A percentile compares a stretch with the other conserved stretches of the same genome.
phyloP scores from a whole-genome alignment of 2,888 invertebrate species.

The Colletes collaris region DNA sequence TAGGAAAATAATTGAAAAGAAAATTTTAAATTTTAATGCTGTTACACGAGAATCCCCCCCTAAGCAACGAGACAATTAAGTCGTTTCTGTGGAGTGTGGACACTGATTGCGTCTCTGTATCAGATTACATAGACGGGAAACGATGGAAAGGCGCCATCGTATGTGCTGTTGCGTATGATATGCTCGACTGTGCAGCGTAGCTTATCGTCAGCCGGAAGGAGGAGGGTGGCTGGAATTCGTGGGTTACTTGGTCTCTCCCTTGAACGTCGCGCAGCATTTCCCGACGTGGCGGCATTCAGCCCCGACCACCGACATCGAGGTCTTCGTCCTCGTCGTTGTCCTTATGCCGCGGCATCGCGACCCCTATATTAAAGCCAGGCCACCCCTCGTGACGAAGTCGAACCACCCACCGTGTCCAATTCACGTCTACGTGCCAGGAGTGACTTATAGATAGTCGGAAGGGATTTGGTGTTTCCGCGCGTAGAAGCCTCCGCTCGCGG shows the following conservation, averaged over 20 bases:
- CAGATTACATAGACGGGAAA: neutral
- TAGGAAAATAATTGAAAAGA: no score
- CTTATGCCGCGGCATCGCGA: conserved; percentile 26
- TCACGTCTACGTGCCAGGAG: conserved; percentile 9
- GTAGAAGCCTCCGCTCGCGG: neutral
- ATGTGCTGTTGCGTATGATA: conserved; percentile 54
- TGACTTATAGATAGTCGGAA: conserved; percentile 13
- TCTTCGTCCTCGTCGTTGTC: conserved; percentile 39
- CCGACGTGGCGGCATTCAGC: conserved; percentile 69
- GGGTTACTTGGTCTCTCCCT: conserved; percentile 29
- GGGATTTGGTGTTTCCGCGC: neutral
- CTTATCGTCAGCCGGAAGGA: conserved; percentile 36
- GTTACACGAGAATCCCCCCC: neutral
- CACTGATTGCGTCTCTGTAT: conserved; percentile 20
- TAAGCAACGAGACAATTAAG: conserved; percentile 9
- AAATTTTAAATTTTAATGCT: no score
- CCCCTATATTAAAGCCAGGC: conserved; percentile 69
- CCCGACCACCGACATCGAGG: conserved; percentile 36
- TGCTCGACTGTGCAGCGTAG: conserved; percentile 30
- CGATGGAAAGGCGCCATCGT: conserved; percentile 38
- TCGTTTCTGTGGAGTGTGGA: conserved; percentile 4
- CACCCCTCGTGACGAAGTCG: conserved; percentile 5
- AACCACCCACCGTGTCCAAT: conserved; percentile 2
- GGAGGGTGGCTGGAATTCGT: conserved; percentile 43
- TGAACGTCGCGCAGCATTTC: conserved; percentile 64